These are phyloP conservation scores for Opisthocomus hoazin DNA, from an alignment of 2,113 vertebrate species.

Conservation along the genomic window DNA sequence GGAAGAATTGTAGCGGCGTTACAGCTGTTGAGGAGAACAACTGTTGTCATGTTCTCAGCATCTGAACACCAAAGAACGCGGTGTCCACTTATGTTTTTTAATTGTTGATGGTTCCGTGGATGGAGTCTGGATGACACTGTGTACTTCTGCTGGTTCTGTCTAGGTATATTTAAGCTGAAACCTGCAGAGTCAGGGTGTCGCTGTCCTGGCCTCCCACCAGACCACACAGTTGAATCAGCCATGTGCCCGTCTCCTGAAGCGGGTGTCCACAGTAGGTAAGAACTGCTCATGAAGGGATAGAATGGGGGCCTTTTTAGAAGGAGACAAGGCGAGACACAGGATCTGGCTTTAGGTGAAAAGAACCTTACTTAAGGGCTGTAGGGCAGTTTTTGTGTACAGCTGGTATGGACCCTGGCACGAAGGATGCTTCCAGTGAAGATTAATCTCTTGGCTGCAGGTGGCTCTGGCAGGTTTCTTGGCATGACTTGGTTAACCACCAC, in stretches of 20 bases:
- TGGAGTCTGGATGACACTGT: background rate
- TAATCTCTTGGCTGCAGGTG: background rate
- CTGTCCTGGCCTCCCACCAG: background rate
- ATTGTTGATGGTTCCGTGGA: background rate
- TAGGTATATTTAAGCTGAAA: background rate
- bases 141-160: background rate
- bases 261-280: background rate
- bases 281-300: background rate
- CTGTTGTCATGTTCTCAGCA: background rate
- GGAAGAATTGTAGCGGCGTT: background rate
- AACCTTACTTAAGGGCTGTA: background rate
- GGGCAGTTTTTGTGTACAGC: background rate
- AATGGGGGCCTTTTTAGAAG: background rate
- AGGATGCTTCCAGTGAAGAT: background rate
- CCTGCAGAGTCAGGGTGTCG: background rate
- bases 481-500: background rate
- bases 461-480: background rate
- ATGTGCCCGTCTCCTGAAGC: background rate
- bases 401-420: background rate
- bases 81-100: background rate
- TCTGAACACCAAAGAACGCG: background rate
- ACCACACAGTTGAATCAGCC: background rate
- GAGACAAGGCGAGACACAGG: background rate
- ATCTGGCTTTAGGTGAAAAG: background rate
- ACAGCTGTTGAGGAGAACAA: background rate